A percentile compares a stretch with the other conserved stretches of the same genome.
Evolutionary conservation across 2,797 vertebrate genomes (phyloP).

Genomic region (Dendrocincla tyrannina): DNA sequence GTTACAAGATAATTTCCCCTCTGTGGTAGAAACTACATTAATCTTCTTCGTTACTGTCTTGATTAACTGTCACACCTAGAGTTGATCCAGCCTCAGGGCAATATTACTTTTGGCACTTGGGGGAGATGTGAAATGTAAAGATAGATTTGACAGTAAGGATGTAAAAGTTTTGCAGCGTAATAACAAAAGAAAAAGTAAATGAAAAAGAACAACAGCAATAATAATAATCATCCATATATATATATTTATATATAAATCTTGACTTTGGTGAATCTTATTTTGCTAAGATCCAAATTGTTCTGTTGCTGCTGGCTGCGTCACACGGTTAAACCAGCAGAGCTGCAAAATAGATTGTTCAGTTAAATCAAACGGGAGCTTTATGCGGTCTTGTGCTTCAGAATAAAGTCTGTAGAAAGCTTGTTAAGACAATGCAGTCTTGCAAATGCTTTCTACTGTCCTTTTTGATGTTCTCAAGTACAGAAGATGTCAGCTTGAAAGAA

Average conservation of each 20-base stretch:
- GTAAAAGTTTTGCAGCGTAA: not conserved
- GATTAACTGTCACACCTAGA: not conserved
- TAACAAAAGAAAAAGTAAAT: not conserved
- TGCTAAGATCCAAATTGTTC: not conserved
- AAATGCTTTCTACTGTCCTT: conserved; percentile 2
- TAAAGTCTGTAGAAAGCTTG: not conserved
- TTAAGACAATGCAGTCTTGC: not conserved
- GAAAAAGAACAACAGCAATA: not conserved
- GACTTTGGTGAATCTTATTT: not conserved
- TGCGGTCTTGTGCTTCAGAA: not conserved
- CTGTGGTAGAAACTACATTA: not conserved
- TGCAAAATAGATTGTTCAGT: not conserved
- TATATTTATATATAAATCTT: not conserved
- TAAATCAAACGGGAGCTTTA: not conserved
- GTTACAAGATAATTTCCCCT: not conserved
- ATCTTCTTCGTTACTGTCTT: not conserved
- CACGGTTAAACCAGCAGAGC: not conserved
- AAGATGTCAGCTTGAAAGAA: conserved; percentile 18
- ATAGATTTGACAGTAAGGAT: not conserved
- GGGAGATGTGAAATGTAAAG: not conserved
- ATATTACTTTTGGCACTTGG: not conserved
- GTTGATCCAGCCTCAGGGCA: not conserved
- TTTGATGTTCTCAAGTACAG: not conserved
- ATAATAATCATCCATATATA: too few species aligned
- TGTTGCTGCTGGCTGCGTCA: not conserved